Conservation (phyloP, 64 coral and sea anemone species). For the Stichodactyla helianthus region DNA sequence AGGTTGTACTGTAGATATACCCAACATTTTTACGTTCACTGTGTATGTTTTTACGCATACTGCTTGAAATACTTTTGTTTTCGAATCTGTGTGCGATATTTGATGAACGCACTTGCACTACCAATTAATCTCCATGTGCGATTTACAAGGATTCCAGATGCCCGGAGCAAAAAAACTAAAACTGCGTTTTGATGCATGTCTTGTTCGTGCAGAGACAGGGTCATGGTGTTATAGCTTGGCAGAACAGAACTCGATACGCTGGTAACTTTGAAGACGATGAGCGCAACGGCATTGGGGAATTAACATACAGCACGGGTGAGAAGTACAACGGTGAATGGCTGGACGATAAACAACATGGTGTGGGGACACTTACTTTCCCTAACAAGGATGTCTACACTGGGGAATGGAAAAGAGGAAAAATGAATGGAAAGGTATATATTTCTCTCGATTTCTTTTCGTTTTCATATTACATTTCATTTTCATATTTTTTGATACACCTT, state of each 20-base stretch:
- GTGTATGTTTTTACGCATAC: too few species aligned
- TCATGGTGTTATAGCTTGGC: constrained; percentile 83
- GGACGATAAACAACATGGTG: constrained; percentile 88
- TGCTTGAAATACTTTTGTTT: too few species aligned
- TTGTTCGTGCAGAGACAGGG: constrained; percentile 55
- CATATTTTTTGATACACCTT: too few species aligned
- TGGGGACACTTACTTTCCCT: constrained; percentile 58
- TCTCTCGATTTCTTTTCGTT: neutral
- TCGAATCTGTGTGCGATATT: too few species aligned
- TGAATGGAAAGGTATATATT: constrained; percentile 80
- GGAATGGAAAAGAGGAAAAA: constrained; percentile 71
- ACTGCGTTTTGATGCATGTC: neutral
- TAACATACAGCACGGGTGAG: constrained; percentile 86
- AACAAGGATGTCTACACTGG: constrained; percentile 83
- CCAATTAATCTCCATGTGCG: too few species aligned
- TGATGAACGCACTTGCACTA: too few species aligned
- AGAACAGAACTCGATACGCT: constrained; percentile 82
- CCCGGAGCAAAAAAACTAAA: too few species aligned
- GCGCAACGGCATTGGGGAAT: constrained; percentile 69
- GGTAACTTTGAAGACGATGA: constrained; percentile 89
- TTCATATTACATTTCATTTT: neutral
- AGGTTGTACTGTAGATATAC: too few species aligned
- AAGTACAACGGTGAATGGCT: constrained; percentile 92
- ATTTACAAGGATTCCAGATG: too few species aligned
- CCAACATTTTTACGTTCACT: too few species aligned